Evolutionary conservation across 2,113 vertebrate genomes (phyloP).

Genomic region (Heterotilapia buettikoferi): DNA sequence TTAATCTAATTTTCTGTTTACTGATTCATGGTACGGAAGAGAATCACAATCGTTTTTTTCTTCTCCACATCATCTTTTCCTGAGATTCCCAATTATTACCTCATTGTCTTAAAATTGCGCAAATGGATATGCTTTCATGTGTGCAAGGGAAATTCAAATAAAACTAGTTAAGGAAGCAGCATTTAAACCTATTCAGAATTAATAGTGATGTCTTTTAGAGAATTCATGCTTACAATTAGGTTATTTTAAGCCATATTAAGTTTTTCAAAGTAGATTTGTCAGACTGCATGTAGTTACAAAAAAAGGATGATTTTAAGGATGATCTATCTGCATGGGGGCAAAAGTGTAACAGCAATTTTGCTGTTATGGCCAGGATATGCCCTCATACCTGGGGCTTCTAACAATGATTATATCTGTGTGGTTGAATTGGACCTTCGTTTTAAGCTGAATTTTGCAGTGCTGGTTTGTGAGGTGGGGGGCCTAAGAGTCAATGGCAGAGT

Average conservation of each 20-base stretch:
- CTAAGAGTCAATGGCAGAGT: constrained; percentile 59
- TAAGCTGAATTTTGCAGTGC: background rate
- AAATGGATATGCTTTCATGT: background rate
- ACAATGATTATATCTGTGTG: background rate
- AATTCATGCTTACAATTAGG: background rate
- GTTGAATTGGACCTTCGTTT: constrained; percentile 13
- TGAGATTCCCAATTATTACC: background rate
- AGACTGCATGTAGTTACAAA: background rate
- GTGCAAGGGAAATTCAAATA: background rate
- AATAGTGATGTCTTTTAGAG: background rate
- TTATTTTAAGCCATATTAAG: background rate
- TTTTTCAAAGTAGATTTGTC: background rate
- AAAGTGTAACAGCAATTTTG: constrained; percentile 4
- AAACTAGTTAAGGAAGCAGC: background rate
- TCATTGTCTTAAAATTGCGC: background rate
- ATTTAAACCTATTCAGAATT: background rate
- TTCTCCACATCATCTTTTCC: background rate
- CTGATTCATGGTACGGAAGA: background rate
- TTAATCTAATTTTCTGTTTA: background rate
- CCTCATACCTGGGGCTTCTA: background rate
- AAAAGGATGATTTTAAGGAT: background rate
- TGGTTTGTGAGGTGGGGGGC: background rate
- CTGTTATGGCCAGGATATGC: background rate
- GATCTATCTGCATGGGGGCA: background rate
- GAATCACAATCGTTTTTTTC: background rate